Percentiles rank a stretch among this genome's conserved stretches.
These are phyloP conservation scores for Oreohelix idahoensis DNA, from an alignment of 1,140 invertebrate genomes.

Conservation along the genomic window DNA sequence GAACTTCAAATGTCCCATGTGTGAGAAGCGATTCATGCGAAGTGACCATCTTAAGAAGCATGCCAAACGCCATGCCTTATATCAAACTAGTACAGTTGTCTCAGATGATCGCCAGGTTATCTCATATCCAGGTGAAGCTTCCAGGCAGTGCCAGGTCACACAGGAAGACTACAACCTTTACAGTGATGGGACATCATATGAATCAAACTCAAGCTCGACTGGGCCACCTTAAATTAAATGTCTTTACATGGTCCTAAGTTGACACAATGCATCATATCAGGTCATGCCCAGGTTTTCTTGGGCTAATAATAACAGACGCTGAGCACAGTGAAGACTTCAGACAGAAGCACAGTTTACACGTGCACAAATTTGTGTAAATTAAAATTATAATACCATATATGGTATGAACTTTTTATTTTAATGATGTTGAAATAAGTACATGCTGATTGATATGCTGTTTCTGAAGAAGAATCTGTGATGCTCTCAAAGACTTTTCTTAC, in stretches of 20 bases:
- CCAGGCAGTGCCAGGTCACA: background rate
- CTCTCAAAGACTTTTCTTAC: too few species aligned
- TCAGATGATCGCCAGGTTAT: conserved; percentile 33
- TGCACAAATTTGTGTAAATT: too few species aligned
- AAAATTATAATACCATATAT: too few species aligned
- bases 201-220: conserved; percentile 21
- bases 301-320: too few species aligned
- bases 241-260: background rate
- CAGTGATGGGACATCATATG: conserved; percentile 22
- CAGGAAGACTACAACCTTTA: background rate
- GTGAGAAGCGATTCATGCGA: conserved; percentile 93
- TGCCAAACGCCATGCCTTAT: conserved; percentile 71
- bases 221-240: background rate
- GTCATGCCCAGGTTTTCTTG: too few species aligned
- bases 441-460: too few species aligned
- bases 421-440: too few species aligned
- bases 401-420: too few species aligned
- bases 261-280: too few species aligned
- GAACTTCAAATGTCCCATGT: conserved; percentile 90
- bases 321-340: too few species aligned
- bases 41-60: conserved; percentile 76
- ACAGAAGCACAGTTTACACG: too few species aligned
- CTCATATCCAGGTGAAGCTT: background rate
- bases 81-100: conserved; percentile 59
- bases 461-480: too few species aligned